These are phyloP conservation scores for Notolabrus celidotus DNA, from an alignment of 2,797 vertebrate genomes.

Conservation along the genomic window DNA sequence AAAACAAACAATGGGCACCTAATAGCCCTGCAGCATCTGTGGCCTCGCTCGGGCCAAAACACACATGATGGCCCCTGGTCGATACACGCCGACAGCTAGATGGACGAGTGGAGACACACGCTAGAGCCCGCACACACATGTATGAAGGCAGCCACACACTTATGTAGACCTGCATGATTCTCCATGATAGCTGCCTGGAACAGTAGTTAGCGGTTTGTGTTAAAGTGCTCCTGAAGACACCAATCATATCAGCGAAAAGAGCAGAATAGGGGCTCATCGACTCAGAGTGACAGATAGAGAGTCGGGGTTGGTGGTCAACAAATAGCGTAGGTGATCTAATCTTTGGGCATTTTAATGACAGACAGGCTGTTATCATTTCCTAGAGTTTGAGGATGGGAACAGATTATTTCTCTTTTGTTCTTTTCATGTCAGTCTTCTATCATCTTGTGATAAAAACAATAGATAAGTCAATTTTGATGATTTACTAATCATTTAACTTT, in stretches of 20 bases:
- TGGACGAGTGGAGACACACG: conserved; percentile 68
- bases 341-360: conserved; percentile 56
- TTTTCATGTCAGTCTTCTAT: neutral
- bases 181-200: conserved; percentile 82
- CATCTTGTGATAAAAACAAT: no score
- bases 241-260: conserved; percentile 83
- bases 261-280: conserved; percentile 79
- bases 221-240: conserved; percentile 84
- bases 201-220: conserved; percentile 80
- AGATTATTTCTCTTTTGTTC: neutral
- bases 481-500: no score
- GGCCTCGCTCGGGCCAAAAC: conserved; percentile 80
- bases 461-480: no score
- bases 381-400: conserved; percentile 41
- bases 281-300: conserved; percentile 59
- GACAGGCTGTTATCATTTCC: conserved; percentile 56
- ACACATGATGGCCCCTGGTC: conserved; percentile 83
- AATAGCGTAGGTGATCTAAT: conserved; percentile 74
- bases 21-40: conserved; percentile 88
- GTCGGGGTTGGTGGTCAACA: conserved; percentile 54
- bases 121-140: conserved; percentile 23
- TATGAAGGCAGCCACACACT: conserved; percentile 43
- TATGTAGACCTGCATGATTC: conserved; percentile 38
- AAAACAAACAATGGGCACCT: conserved; percentile 90
- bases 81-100: conserved; percentile 84